phyloP scores from a whole-genome alignment of 2,797 vertebrate species.

The Rhabdophis nuchalis region DNA sequence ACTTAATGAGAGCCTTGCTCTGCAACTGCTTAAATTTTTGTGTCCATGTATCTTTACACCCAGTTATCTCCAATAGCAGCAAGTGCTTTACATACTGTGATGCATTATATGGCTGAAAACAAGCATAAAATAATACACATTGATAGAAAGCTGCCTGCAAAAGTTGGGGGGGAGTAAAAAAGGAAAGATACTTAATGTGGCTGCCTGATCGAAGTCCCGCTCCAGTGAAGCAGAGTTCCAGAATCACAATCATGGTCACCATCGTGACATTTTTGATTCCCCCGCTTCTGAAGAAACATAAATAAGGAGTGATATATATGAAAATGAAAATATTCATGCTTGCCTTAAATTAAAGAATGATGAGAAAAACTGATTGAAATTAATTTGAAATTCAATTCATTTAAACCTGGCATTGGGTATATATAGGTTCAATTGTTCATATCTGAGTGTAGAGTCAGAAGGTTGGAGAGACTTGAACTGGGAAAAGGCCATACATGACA shows the following conservation, averaged over 20 bases:
- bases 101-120: not conserved
- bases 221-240: not conserved
- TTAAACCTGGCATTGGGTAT: not conserved
- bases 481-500: not conserved
- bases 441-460: not conserved
- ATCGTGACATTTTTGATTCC: not conserved
- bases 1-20: not conserved
- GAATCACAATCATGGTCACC: not conserved
- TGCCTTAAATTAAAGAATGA: not conserved
- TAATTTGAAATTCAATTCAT: not conserved
- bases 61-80: too few relatives aligned
- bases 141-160: not conserved
- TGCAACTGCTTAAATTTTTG: not conserved
- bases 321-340: not conserved
- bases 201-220: not conserved
- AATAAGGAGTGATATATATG: not conserved
- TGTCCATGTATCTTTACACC: not conserved
- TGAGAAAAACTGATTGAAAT: not conserved
- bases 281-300: not conserved
- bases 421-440: not conserved
- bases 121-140: not conserved
- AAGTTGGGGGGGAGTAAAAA: not conserved
- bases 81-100: not conserved
- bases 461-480: not conserved
- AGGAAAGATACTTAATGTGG: not conserved